Evolutionary conservation across 1,140 invertebrate species (phyloP).

Genomic region (Scaptodrosophila lebanonensis): DNA sequence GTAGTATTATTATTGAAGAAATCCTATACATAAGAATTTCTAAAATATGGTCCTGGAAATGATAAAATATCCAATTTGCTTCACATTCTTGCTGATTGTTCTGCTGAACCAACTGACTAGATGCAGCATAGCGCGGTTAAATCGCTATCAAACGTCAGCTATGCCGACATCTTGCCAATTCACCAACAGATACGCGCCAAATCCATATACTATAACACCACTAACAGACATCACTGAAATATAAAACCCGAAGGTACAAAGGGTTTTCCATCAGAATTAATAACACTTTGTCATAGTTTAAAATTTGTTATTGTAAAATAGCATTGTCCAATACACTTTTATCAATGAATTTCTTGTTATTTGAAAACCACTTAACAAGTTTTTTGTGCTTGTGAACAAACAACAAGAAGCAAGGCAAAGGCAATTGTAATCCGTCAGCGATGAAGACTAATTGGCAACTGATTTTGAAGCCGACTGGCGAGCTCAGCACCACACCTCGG

Average conservation of each 20-base stretch:
- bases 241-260: too few relatives aligned
- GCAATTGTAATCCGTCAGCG: slow-evolving; percentile 70
- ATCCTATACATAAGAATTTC: too few relatives aligned
- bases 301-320: slow-evolving; percentile 20
- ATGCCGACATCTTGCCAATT: slow-evolving; percentile 77
- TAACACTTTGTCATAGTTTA: slow-evolving; percentile 25
- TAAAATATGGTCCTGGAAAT: too few relatives aligned
- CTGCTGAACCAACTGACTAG: slow-evolving; percentile 76
- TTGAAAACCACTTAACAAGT: slow-evolving; percentile 54
- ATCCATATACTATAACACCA: too few relatives aligned
- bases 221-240: too few relatives aligned
- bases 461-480: slow-evolving; percentile 58
- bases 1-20: too few relatives aligned
- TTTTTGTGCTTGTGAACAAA: slow-evolving; percentile 25
- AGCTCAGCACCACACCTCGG: slow-evolving; percentile 76
- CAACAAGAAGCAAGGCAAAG: slow-evolving; percentile 16
- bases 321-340: slow-evolving; percentile 33
- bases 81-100: slow-evolving; percentile 56
- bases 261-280: too few relatives aligned
- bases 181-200: slow-evolving; percentile 50
- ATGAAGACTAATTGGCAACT: slow-evolving; percentile 76
- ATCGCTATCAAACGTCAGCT: slow-evolving; percentile 67
- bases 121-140: slow-evolving; percentile 75
- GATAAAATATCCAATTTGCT: too few relatives aligned
- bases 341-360: slow-evolving; percentile 69